These are phyloP conservation scores for Phaethornis superciliosus DNA, from an alignment of 2,113 vertebrate species.

Conservation along the genomic window DNA sequence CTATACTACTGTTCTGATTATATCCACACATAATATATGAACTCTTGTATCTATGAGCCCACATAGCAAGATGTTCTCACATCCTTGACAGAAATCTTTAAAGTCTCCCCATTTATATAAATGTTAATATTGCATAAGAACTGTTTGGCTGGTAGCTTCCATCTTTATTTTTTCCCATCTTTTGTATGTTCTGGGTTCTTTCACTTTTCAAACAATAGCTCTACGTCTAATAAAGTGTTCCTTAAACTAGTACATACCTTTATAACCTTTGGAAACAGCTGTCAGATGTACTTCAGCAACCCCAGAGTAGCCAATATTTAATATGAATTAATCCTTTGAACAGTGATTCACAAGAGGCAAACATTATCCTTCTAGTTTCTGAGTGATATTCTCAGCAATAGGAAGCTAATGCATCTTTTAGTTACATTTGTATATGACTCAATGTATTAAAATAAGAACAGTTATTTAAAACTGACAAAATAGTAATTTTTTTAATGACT, in stretches of 20 bases:
- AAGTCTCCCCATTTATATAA: not conserved
- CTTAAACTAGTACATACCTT: not conserved
- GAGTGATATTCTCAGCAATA: not conserved
- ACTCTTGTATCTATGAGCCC: not conserved
- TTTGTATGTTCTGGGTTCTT: not conserved
- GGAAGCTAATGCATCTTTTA: not conserved
- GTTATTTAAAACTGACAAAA: not conserved
- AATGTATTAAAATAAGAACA: not conserved
- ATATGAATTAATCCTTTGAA: not conserved
- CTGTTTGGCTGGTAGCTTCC: not conserved
- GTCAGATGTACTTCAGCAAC: not conserved
- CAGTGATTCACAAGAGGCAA: not conserved
- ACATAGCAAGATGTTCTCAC: conserved; percentile 43
- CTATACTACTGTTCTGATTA: not conserved
- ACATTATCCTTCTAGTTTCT: not conserved
- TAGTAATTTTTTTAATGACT: not conserved
- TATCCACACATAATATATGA: not conserved
- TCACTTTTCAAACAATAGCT: conserved; percentile 5
- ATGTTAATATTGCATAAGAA: conserved; percentile 15
- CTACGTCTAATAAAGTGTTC: not conserved
- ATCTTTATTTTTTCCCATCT: not conserved
- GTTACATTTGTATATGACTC: not conserved
- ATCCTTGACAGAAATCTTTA: conserved; percentile 18
- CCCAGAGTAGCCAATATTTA: not conserved
- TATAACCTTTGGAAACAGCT: not conserved